Conservation (phyloP, 2,888 invertebrate species). For the Nomada ferruginata region DNA sequence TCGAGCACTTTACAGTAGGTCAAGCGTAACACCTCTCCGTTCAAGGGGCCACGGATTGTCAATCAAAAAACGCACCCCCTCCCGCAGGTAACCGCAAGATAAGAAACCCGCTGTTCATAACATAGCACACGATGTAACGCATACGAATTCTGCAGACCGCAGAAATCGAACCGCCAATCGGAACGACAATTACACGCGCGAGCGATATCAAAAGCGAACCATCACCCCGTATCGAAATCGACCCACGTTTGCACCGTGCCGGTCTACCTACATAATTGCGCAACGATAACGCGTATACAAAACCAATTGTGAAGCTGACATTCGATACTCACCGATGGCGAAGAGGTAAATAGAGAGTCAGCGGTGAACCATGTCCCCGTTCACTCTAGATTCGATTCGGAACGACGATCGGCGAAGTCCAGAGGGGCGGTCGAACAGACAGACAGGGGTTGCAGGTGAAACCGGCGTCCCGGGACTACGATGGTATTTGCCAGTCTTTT, state of each 20-base stretch:
- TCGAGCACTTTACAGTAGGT: no score
- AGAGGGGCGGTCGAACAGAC: background rate
- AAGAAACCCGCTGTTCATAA: background rate
- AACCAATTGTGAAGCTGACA: background rate
- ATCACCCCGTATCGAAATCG: background rate
- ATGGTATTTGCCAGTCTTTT: slow-evolving; percentile 34
- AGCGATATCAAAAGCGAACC: slow-evolving; percentile 3
- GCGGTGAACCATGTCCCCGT: slow-evolving; percentile 27
- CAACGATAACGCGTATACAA: background rate
- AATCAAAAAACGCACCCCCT: no score
- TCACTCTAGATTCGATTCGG: background rate
- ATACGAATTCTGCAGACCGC: background rate
- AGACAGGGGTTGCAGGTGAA: background rate
- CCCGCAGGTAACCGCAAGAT: no score
- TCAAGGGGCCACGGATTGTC: no score
- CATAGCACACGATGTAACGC: background rate
- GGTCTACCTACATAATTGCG: slow-evolving; percentile 3
- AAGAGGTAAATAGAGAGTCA: slow-evolving; percentile 4
- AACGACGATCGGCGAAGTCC: background rate
- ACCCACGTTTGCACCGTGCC: background rate
- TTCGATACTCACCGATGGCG: slow-evolving; percentile 39
- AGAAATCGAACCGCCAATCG: background rate
- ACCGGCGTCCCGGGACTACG: background rate
- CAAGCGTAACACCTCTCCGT: no score
- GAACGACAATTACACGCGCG: background rate